Evolutionary conservation across 2,797 vertebrate species (phyloP).

Genomic region (Hyperoplus lanceolatus): DNA sequence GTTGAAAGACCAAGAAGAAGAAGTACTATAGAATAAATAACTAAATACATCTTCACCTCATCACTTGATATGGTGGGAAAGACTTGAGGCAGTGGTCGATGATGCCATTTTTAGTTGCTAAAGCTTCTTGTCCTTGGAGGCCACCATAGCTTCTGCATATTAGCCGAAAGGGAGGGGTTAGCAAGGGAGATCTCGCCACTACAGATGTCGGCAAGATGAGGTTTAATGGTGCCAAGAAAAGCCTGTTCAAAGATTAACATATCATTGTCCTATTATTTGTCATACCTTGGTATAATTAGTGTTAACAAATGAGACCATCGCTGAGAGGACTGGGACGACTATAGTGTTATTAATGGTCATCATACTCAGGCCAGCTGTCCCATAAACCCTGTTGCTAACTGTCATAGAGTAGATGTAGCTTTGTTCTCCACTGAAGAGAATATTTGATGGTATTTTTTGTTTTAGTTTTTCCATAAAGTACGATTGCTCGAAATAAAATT

Average conservation of each 20-base stretch:
- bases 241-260: conserved; percentile 38
- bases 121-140: too few species aligned
- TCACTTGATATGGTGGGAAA: too few species aligned
- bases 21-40: too few species aligned
- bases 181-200: too few species aligned
- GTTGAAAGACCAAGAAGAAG: too few species aligned
- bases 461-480: neutral
- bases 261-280: conserved; percentile 50
- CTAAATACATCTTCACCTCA: too few species aligned
- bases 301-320: conserved; percentile 51
- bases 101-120: too few species aligned
- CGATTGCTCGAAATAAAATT: neutral
- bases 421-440: neutral
- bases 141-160: too few species aligned
- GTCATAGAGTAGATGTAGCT: neutral
- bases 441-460: neutral
- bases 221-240: conserved; percentile 14
- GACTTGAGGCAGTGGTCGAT: too few species aligned
- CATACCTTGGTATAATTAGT: conserved; percentile 50
- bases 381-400: conserved; percentile 34
- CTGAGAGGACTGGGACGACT: conserved; percentile 37
- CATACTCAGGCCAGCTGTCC: conserved; percentile 43
- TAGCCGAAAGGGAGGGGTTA: too few species aligned
- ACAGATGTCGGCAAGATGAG: neutral
- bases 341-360: conserved; percentile 56